Evolutionary conservation across 2,797 vertebrate species (phyloP).

Genomic region (Dromococcyx pavoninus): DNA sequence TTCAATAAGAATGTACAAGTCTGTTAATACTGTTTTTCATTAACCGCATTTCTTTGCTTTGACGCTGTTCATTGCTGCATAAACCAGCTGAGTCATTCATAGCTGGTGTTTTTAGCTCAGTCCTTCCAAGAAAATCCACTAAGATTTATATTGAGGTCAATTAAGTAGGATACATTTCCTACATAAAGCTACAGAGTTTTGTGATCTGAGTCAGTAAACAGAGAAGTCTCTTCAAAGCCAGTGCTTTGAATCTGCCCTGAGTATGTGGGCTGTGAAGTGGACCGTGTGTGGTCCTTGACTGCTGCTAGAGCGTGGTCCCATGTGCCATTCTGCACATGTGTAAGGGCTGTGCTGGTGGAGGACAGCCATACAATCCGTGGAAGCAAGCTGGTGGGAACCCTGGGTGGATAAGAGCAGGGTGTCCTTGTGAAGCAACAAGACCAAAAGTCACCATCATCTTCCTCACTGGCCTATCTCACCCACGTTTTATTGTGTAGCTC

Average conservation of each 20-base stretch:
- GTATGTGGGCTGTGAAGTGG: neutral
- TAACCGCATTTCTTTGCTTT: neutral
- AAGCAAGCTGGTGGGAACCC: neutral
- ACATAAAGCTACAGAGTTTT: neutral
- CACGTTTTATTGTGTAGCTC: neutral
- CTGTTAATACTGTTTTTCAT: conserved; percentile 35
- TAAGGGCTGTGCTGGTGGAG: neutral
- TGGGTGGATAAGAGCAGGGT: neutral
- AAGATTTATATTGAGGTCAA: conserved; percentile 21
- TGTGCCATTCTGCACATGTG: fast-evolving
- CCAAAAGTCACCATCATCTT: neutral
- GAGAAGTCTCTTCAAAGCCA: neutral
- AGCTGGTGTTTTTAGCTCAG: conserved; percentile 15
- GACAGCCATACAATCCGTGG: neutral
- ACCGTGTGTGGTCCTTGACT: neutral
- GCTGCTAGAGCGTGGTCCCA: neutral
- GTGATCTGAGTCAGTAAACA: neutral
- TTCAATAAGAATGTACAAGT: conserved; percentile 42
- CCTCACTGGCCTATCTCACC: neutral
- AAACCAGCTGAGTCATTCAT: conserved; percentile 17
- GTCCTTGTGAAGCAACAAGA: neutral
- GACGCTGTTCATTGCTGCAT: conserved; percentile 68
- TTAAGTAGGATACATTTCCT: conserved; percentile 12
- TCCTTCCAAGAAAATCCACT: conserved; percentile 18
- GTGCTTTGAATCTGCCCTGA: neutral